Percentiles rank a stretch among this genome's conserved stretches.
phyloP scores from a whole-genome alignment of 2,888 invertebrate genomes.

The Coecobrya sp. region DNA sequence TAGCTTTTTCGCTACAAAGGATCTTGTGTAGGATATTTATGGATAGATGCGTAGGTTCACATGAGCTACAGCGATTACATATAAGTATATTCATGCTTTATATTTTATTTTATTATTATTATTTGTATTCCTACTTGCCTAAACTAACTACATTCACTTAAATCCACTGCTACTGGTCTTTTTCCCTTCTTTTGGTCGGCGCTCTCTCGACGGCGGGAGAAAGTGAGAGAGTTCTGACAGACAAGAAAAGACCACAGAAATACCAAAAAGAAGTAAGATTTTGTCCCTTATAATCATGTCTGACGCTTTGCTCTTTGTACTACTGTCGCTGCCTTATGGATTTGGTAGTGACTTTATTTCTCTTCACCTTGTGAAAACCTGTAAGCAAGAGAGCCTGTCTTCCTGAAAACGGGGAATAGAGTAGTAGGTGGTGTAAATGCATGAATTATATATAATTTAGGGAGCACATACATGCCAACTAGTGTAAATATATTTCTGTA shows the following conservation, averaged over 20 bases:
- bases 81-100: not conserved
- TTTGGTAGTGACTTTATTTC: not conserved
- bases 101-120: slow-evolving; percentile 27
- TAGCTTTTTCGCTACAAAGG: slow-evolving; percentile 50
- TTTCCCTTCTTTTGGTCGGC: not conserved
- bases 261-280: slow-evolving; percentile 63
- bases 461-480: too few relatives aligned
- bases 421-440: not conserved
- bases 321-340: not conserved
- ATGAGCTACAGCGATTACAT: not conserved
- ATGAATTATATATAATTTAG: too few relatives aligned
- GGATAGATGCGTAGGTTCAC: slow-evolving; percentile 14
- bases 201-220: slow-evolving; percentile 27
- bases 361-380: slow-evolving; percentile 2
- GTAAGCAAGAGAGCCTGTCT: not conserved
- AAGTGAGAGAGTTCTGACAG: slow-evolving; percentile 64
- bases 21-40: slow-evolving; percentile 4
- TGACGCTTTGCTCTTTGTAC: slow-evolving; percentile 27
- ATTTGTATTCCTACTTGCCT: slow-evolving; percentile 20
- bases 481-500: too few relatives aligned
- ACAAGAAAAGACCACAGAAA: slow-evolving; percentile 68
- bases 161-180: not conserved
- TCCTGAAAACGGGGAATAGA: not conserved
- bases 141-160: not conserved
- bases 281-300: slow-evolving; percentile 65